Evolutionary conservation across 2,888 invertebrate genomes (phyloP).

Genomic region (Eupithecia inturbata): DNA sequence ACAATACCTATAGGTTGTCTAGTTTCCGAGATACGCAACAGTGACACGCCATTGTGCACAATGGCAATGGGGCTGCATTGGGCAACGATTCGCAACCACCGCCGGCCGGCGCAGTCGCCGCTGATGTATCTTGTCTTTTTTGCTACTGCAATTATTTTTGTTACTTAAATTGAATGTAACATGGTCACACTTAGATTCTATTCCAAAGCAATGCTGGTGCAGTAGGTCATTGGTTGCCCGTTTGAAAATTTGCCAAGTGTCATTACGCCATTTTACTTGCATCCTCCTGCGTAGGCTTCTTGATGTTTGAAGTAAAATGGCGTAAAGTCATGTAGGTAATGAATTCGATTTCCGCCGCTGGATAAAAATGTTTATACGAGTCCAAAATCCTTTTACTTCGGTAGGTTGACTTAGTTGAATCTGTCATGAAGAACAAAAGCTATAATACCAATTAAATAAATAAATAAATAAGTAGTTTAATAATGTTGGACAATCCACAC

Average conservation of each 20-base stretch:
- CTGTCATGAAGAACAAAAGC: too few relatives aligned
- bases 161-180: background rate
- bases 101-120: constrained; percentile 5
- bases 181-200: background rate
- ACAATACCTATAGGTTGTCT: constrained; percentile 19
- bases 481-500: too few relatives aligned
- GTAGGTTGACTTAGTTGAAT: too few relatives aligned
- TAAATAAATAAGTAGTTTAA: too few relatives aligned
- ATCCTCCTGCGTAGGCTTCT: background rate
- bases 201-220: background rate
- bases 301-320: background rate
- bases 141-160: background rate
- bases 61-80: constrained; percentile 49
- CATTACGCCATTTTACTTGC: background rate
- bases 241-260: background rate
- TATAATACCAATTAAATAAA: too few relatives aligned
- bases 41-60: constrained; percentile 25
- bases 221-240: background rate
- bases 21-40: constrained; percentile 16
- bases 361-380: too few relatives aligned
- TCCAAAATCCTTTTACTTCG: too few relatives aligned
- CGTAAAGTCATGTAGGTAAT: background rate
- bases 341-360: background rate
- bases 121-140: constrained; percentile 5
- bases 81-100: constrained; percentile 42